Conservation (phyloP, 1,140 invertebrate species). For the Drosophila paulistorum region DNA sequence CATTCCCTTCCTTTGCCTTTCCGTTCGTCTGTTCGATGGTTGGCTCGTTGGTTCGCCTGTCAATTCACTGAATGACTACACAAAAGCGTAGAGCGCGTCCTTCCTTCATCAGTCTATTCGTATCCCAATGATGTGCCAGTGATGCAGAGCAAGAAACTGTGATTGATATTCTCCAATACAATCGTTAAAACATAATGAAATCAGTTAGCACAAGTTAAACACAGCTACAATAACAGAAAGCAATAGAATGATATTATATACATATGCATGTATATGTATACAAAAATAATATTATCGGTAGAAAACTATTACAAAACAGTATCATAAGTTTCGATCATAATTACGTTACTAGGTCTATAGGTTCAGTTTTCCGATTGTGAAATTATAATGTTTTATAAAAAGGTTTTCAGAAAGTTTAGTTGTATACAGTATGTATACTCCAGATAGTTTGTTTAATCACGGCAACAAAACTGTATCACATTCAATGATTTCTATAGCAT, state of each 20-base stretch:
- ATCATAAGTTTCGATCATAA: too few species aligned
- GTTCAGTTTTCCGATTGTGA: too few species aligned
- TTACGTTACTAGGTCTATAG: too few species aligned
- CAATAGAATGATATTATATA: too few species aligned
- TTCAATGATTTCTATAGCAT: not conserved
- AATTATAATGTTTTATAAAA: too few species aligned
- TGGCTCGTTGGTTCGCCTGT: slow-evolving; percentile 57
- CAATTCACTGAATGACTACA: slow-evolving; percentile 78
- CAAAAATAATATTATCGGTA: too few species aligned
- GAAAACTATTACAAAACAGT: too few species aligned
- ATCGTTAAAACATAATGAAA: not conserved
- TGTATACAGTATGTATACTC: too few species aligned
- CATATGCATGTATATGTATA: too few species aligned
- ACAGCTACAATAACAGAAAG: not conserved
- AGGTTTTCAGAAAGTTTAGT: too few species aligned
- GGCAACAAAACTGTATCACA: not conserved
- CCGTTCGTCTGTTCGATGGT: not conserved
- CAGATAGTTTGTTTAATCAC: not conserved
- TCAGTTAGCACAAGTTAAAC: not conserved
- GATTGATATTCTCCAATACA: not conserved
- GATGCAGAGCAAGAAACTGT: slow-evolving; percentile 2
- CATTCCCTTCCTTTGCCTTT: not conserved
- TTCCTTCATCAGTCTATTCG: slow-evolving; percentile 10
- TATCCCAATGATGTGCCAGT: not conserved
- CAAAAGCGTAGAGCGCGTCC: slow-evolving; percentile 65